phyloP scores from a whole-genome alignment of 35 echinoderm and acorn worm genomes.

The Ophiothrix spiculata region DNA sequence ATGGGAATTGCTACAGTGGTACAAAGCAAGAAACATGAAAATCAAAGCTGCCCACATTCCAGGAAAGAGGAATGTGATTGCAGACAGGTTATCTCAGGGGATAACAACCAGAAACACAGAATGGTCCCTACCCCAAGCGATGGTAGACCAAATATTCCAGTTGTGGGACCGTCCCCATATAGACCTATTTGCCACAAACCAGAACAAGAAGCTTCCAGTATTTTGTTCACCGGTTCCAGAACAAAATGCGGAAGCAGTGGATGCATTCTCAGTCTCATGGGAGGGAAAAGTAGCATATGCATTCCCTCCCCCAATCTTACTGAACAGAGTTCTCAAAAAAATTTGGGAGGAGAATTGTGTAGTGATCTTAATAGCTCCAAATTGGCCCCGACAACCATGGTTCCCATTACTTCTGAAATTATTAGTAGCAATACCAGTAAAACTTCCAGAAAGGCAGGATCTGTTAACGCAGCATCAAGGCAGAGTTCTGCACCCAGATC shows the following conservation, averaged over 20 bases:
- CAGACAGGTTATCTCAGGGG: not conserved
- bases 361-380: not conserved
- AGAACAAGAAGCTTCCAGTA: too few species aligned
- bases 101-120: too few species aligned
- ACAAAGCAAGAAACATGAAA: not conserved
- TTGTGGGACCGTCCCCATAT: too few species aligned
- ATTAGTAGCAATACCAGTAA: not conserved
- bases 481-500: not conserved
- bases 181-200: too few species aligned
- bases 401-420: not conserved
- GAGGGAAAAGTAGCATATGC: slow-evolving; percentile 34
- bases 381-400: not conserved
- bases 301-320: slow-evolving; percentile 43
- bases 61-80: not conserved
- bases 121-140: too few species aligned
- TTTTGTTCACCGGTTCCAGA: not conserved
- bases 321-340: slow-evolving; percentile 20
- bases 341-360: not conserved
- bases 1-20: not conserved
- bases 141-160: not conserved
- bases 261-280: slow-evolving; percentile 54
- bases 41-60: not conserved
- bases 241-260: slow-evolving; percentile 17
- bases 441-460: not conserved
- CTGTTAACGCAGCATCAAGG: not conserved